Evolutionary conservation across 2,888 invertebrate species (phyloP).

Genomic region (Carpatolechia fugitivella): DNA sequence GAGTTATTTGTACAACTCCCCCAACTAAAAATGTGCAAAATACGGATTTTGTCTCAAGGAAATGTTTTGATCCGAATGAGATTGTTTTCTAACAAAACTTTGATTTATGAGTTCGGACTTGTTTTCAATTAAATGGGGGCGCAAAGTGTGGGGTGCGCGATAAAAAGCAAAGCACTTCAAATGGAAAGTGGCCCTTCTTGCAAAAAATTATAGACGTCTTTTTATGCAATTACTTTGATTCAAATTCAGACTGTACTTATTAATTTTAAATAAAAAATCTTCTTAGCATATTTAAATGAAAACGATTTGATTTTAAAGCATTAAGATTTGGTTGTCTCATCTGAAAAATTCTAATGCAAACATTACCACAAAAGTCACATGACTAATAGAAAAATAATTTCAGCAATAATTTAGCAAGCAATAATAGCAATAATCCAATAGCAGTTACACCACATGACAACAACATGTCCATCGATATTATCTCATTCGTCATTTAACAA

Average conservation of each 20-base stretch:
- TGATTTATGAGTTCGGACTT: constrained; percentile 14
- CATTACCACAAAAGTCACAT: no score
- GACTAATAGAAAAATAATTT: not conserved
- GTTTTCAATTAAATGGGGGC: constrained; percentile 12
- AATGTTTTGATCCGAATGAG: constrained; percentile 16
- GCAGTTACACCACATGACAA: constrained; percentile 24
- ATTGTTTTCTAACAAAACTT: constrained; percentile 13
- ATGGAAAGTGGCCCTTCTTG: not conserved
- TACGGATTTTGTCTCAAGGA: constrained; percentile 15
- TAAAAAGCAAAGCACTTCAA: constrained; percentile 4
- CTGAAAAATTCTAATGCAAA: no score
- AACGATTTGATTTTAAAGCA: no score
- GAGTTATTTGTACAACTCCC: constrained; percentile 40
- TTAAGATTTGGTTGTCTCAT: no score
- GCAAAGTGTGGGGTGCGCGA: not conserved
- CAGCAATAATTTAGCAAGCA: not conserved
- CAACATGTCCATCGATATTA: constrained; percentile 30
- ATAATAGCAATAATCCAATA: constrained; percentile 23
- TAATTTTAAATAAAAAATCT: no score
- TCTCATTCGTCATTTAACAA: constrained; percentile 32
- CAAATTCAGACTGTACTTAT: not conserved
- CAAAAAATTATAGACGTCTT: not conserved
- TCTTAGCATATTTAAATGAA: no score
- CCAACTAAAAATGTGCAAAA: constrained; percentile 29
- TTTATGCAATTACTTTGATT: not conserved